Base-by-base conservation (phyloP, 1,140 invertebrate genomes). In the Reticulitermes speratus region DNA sequence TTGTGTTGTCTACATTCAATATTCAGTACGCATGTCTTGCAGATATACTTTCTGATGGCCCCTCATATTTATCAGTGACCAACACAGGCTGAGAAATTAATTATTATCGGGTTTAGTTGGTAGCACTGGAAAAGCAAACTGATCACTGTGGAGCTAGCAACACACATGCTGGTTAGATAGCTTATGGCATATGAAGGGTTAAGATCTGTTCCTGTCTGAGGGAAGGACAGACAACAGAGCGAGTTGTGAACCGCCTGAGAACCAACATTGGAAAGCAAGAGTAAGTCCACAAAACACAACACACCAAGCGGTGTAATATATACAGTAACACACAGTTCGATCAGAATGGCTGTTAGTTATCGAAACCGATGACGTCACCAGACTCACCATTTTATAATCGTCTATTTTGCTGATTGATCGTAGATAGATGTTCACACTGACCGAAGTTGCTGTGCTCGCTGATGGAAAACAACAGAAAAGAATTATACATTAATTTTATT, bases 341-440 rank as follows among this genome's bases (percentile, higher is more conserved):
- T 75, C 25, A 75, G n/a, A 75, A 30, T 75, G 65, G 65, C 65
- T 75, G 65, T 90, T 89, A 87, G 90, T 91, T 89, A 90, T 89
- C 89, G 89, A 89, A 87, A 90, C 88, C 89, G 88, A 88, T 88
- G 89, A 88, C 88, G 90, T 89, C 89, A 91, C 82, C 83, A 84
- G 89, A 97, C 97, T 97, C 96, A 98, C 97, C 97, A 98, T 98
- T 94, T 97, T 97, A 93, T 98, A 98, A 96, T 99, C 97, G 93
- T 98, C 96, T 94, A 98, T 98, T 96, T 98, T 98, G 94, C 97
- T 98, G 94, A 99, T 98, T 92, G 97, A 98, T 89, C 97, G 96
- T 88, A 99, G 95, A 93, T 95, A 98, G 93, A 98, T 95, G 96
- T 98, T 98, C 93, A 98, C 97, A 90, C 92, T 90, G 89, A 97